These are phyloP conservation scores for Amphipyra tragopoginis DNA, from an alignment of 2,888 invertebrate genomes.

Conservation along the genomic window DNA sequence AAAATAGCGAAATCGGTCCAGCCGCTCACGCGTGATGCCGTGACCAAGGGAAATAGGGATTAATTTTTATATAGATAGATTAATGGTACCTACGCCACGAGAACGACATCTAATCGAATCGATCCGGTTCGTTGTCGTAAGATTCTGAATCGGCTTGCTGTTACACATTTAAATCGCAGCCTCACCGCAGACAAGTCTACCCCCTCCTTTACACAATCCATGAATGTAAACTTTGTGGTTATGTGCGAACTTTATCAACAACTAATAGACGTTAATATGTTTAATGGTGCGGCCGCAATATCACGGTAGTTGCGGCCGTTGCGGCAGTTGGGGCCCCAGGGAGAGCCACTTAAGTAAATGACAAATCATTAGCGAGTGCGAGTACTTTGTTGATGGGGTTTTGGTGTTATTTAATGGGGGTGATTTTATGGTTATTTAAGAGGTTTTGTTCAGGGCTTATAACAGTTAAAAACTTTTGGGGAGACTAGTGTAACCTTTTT, in stretches of 20 bases:
- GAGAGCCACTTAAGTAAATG: slow-evolving; percentile 48
- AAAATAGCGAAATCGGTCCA: too few species aligned
- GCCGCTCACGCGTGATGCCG: too few species aligned
- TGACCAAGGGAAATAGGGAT: too few species aligned
- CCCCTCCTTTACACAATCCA: slow-evolving; percentile 12
- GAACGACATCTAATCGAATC: too few species aligned
- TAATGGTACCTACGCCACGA: too few species aligned
- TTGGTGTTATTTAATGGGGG: slow-evolving; percentile 9
- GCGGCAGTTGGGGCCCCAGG: slow-evolving; percentile 7
- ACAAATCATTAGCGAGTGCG: slow-evolving; percentile 45
- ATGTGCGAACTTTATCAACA: slow-evolving; percentile 53
- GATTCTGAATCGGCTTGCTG: too few species aligned
- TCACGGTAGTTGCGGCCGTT: neutral
- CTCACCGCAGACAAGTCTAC: slow-evolving; percentile 3
- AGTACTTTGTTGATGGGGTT: slow-evolving; percentile 1
- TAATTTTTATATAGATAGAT: too few species aligned
- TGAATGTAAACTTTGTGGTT: slow-evolving; percentile 44
- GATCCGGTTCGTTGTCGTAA: too few species aligned
- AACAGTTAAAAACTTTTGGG: too few species aligned
- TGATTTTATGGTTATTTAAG: neutral
- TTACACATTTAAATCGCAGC: slow-evolving; percentile 8
- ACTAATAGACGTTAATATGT: slow-evolving; percentile 64
- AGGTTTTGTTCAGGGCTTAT: too few species aligned
- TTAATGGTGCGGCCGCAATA: slow-evolving; percentile 58
- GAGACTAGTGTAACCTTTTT: too few species aligned